Base-by-base conservation (phyloP, 2,113 vertebrate genomes). In the Mohoua ochrocephala region DNA sequence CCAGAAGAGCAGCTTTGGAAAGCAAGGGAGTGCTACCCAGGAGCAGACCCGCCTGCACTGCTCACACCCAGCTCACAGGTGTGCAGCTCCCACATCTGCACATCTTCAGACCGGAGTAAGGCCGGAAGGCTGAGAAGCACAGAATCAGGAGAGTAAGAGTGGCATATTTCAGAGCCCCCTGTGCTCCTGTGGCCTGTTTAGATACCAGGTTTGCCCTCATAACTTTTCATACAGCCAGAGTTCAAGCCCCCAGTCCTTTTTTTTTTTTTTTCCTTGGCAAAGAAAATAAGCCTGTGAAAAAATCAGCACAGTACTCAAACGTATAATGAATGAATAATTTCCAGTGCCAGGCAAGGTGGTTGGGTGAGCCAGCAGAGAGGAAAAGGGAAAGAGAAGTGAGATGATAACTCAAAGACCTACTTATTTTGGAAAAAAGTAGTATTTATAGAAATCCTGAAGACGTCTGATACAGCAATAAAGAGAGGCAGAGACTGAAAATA, bases 1-100 rank as follows among this genome's bases (percentile, higher is more conserved):
- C 0, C 1, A 65, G 60, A 68, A 45, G 8, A 86, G 42, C 5
- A 15, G 47, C 59, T 91, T 70, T 45, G 41, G 33, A 76, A 64
- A 33, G 27, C 5, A 52, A 37, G n/a, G n/a, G 23, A 56, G 35
- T 2, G 9, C 22, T 56, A 28, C 19, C 31, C 26, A 69, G 27
- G 45, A 57, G 41, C 1, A 8, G 80, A 57, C 0, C 1, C 60
- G 27, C 15, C 56, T 69, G 61, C 19, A 39, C 21, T 20, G 50
- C 56, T 64, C 53, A 76, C 64, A 67, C 13, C 35, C 53, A 92
- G 79, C 53, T 76, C n/a, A 24, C 35, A 6, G 63, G 13, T 20
- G 31, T 0, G 0, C 63, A 60, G 37, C 41, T 69, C 71, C 59
- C 22, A 15, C n/a, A n/a, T n/a, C 57, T 45, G 39, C 10, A 1